Conservation (phyloP, 64 coral and sea anemone genomes). For the Montipora efflorescens region DNA sequence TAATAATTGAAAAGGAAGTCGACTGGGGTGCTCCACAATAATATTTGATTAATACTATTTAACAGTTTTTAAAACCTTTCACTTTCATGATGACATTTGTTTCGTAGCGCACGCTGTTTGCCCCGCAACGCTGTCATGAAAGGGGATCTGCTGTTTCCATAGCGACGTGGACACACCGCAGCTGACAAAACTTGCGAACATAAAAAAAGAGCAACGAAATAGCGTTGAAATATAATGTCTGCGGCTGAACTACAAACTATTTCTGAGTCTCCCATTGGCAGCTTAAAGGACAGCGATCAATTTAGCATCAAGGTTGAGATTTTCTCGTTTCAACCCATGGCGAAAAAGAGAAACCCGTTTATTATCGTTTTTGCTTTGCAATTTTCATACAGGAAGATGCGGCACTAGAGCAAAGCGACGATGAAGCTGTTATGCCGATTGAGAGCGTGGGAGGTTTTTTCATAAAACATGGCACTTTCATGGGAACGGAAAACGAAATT, state of each 20-base stretch:
- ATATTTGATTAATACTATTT: no score
- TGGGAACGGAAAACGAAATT: slow-evolving; percentile 31
- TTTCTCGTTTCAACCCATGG: background rate
- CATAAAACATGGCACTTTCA: slow-evolving; percentile 49
- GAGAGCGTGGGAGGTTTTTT: slow-evolving; percentile 31
- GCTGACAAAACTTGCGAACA: slow-evolving; percentile 24
- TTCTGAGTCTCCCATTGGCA: slow-evolving; percentile 35
- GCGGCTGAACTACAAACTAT: slow-evolving; percentile 4
- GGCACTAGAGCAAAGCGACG: slow-evolving; percentile 6
- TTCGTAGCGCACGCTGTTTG: background rate
- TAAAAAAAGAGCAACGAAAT: slow-evolving; percentile 27
- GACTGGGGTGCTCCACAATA: no score
- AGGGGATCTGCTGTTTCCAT: slow-evolving; percentile 44
- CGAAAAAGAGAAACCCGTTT: no score
- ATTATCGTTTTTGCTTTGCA: background rate
- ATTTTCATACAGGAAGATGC: slow-evolving; percentile 32
- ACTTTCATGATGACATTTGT: no score
- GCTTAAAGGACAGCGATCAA: slow-evolving; percentile 37
- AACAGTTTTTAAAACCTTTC: no score
- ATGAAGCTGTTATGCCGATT: background rate
- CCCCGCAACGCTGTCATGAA: slow-evolving; percentile 42
- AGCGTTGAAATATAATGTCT: background rate
- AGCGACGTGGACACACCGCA: background rate
- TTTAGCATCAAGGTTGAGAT: slow-evolving; percentile 26
- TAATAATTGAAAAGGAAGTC: no score